A percentile compares a stretch with the other conserved stretches of the same genome.
phyloP scores from a whole-genome alignment of 2,888 invertebrate genomes.

The Anthrax anthrax region DNA sequence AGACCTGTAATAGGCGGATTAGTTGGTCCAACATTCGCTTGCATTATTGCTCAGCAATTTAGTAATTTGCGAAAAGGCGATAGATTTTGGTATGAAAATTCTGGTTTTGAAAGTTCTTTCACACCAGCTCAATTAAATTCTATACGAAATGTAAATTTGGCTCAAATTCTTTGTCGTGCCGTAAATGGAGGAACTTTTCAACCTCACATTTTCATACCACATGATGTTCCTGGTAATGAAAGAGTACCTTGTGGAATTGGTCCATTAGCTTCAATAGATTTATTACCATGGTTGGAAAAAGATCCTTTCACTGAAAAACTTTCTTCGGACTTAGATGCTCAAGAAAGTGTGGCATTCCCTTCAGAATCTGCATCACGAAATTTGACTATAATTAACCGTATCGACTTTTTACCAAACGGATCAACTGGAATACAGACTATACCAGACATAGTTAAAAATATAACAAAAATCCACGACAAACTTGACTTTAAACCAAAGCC shows the following conservation, averaged over 20 bases:
- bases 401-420: slow-evolving; percentile 21
- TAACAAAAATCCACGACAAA: slow-evolving; percentile 42
- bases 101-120: slow-evolving; percentile 55
- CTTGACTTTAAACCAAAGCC: slow-evolving; percentile 38
- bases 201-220: slow-evolving; percentile 31
- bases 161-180: slow-evolving; percentile 44
- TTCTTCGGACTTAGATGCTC: slow-evolving; percentile 20
- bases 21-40: slow-evolving; percentile 77
- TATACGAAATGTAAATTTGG: slow-evolving; percentile 52
- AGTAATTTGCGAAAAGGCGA: slow-evolving; percentile 62
- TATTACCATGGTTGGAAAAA: slow-evolving; percentile 30
- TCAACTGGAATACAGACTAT: slow-evolving; percentile 18
- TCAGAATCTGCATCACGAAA: slow-evolving; percentile 16
- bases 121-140: slow-evolving; percentile 63
- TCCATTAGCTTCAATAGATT: slow-evolving; percentile 24
- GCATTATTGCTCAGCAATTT: slow-evolving; percentile 78
- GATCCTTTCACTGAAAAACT: slow-evolving; percentile 23
- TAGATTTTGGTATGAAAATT: slow-evolving; percentile 75
- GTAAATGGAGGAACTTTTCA: slow-evolving; percentile 33
- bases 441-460: slow-evolving; percentile 15
- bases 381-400: slow-evolving; percentile 13
- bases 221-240: slow-evolving; percentile 26
- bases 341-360: no score
- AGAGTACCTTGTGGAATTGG: slow-evolving; percentile 26
- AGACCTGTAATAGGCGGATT: slow-evolving; percentile 63